These are phyloP conservation scores for Acinonyx jubatus DNA, from an alignment of 2,113 vertebrate genomes.

Conservation along the genomic window DNA sequence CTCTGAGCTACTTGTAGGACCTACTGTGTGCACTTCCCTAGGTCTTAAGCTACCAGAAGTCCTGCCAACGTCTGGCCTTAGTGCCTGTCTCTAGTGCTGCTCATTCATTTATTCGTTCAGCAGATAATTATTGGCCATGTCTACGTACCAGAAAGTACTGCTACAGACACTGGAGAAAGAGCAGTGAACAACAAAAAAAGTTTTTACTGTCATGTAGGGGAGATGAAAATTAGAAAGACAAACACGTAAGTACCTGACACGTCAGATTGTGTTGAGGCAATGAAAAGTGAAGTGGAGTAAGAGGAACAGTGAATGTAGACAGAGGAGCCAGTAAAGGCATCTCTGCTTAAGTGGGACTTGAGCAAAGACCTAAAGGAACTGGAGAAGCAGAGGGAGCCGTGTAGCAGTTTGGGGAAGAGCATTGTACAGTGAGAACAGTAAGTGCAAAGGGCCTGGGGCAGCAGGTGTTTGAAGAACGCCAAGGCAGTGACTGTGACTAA, in stretches of 20 bases:
- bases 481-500: neutral
- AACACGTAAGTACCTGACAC: fast-evolving
- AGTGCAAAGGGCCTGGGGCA: neutral
- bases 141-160: neutral
- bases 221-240: neutral
- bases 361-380: neutral
- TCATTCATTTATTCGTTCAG: neutral
- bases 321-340: neutral
- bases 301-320: neutral
- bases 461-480: neutral
- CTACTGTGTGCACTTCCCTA: neutral
- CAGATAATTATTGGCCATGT: neutral
- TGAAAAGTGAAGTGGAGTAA: neutral
- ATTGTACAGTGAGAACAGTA: neutral
- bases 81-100: neutral
- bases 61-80: too few relatives aligned
- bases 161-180: neutral
- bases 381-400: neutral
- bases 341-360: neutral
- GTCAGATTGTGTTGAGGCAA: neutral
- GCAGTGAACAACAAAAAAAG: too few relatives aligned
- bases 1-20: neutral
- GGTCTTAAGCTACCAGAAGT: neutral
- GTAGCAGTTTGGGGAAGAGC: neutral
- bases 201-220: neutral